Base-by-base conservation (phyloP, 2,113 vertebrate species). In the Laterallus jamaicensis region DNA sequence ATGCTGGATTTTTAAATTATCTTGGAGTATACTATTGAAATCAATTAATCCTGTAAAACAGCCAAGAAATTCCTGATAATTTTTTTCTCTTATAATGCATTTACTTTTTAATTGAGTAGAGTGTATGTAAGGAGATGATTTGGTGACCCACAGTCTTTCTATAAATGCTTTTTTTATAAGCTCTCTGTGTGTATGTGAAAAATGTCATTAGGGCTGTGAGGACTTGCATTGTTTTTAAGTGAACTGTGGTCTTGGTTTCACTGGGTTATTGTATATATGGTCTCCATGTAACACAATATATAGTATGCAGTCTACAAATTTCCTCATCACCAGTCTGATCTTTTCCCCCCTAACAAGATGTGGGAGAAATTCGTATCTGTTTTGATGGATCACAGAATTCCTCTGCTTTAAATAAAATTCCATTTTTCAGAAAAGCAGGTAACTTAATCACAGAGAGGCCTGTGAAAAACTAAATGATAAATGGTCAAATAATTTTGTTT, bases 41-140 rank as follows among this genome's bases (percentile, higher is more conserved):
- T 91, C 74, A 95, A 62, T 87, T 9, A 75, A 50, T 56, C 12
- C 9, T 35, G 31, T 76, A 82, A 79, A 91, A 82, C 8, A 58
- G 67, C 58, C 54, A 82, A 85, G 44, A 77, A 89, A 85, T 59
- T 84, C 44, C 58, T 69, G 58, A 6, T 29, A 29, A 6, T 40
- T 32, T 49, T 35, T 21, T 40, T 82, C 10, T 62, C 10, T 21
- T 75, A 2, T 49, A 59, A 14, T 95, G 31, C 10, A 42, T 82
- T 79, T 90, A 11, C 35, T 82, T 95, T 94, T 92, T 93, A 93
- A 79, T 86, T 86, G 77, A 79, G 82, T 79, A n/a, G 26, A 90
- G 10, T 69, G 2, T 69, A n/a, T 64, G 19, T 79, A 37, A 49
- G n/a, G 54, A 82, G n/a, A 14, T 73, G 31, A 62, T 76, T 75